These are phyloP conservation scores for Sphaerophoria rueppellii DNA, from an alignment of 2,888 invertebrate species.

Conservation along the genomic window DNA sequence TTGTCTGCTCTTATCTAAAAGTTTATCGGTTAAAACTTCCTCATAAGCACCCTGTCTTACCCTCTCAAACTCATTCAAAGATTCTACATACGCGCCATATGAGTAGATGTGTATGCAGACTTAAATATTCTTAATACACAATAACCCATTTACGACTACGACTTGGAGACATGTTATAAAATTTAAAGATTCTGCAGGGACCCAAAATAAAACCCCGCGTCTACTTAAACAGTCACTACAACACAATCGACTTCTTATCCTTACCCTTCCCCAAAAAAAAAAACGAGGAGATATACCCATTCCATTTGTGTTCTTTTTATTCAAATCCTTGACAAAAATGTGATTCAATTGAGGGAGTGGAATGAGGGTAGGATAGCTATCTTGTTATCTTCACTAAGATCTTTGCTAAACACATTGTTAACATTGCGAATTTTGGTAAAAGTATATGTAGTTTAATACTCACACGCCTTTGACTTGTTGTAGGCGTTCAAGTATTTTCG, in stretches of 20 bases:
- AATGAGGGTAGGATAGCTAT: not conserved
- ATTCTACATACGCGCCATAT: not conserved
- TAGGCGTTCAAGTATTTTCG: not conserved
- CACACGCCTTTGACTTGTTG: slow-evolving; percentile 46
- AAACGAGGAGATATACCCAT: slow-evolving; percentile 30
- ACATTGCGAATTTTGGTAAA: slow-evolving; percentile 39
- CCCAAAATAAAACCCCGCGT: slow-evolving; percentile 34
- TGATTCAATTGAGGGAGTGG: not conserved
- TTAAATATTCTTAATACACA: slow-evolving; percentile 48
- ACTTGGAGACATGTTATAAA: slow-evolving; percentile 40
- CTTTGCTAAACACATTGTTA: slow-evolving; percentile 50
- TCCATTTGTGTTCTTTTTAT: slow-evolving; percentile 6
- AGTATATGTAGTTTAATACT: slow-evolving; percentile 33
- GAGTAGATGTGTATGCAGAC: not conserved
- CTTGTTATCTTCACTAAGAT: slow-evolving; percentile 38
- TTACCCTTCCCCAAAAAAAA: slow-evolving; percentile 17
- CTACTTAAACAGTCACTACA: slow-evolving; percentile 24
- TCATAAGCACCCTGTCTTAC: not conserved
- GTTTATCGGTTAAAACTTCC: slow-evolving; percentile 15
- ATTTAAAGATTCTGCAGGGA: slow-evolving; percentile 41
- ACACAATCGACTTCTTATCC: slow-evolving; percentile 13
- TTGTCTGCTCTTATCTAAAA: slow-evolving; percentile 45
- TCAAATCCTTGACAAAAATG: not conserved
- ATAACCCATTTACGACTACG: slow-evolving; percentile 48
- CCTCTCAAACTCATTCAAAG: not conserved